Percentiles rank a stretch among this genome's conserved stretches.
These are phyloP conservation scores for Drosophila nikananu DNA, from an alignment of 1,140 invertebrate species.

Conservation along the genomic window DNA sequence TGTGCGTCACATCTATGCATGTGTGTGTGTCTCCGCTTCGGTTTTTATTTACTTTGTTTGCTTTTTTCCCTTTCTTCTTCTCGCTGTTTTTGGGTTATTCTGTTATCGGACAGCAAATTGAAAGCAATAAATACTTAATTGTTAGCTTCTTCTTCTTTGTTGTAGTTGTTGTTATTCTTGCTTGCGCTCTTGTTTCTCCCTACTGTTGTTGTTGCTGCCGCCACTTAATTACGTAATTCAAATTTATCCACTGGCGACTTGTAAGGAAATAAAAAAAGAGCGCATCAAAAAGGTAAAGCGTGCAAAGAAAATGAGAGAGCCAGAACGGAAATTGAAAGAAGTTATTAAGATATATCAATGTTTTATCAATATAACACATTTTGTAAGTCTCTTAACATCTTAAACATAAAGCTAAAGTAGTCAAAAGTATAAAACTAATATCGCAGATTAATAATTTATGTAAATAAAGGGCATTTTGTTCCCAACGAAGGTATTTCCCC, in stretches of 20 bases:
- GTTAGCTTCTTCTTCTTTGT: conserved; percentile 39
- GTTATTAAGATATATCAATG: neutral
- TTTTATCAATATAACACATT: neutral
- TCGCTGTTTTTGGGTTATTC: conserved; percentile 25
- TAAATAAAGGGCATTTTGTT: neutral
- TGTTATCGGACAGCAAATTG: conserved; percentile 74
- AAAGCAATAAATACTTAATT: conserved; percentile 82
- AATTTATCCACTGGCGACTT: conserved; percentile 60
- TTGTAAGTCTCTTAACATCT: neutral
- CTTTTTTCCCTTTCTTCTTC: conserved; percentile 25
- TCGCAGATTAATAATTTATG: neutral
- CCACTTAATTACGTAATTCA: conserved; percentile 75
- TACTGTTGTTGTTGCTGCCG: neutral
- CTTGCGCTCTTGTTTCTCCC: conserved; percentile 1
- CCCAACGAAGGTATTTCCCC: conserved; percentile 4
- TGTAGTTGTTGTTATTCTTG: conserved; percentile 5
- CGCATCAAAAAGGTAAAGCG: conserved; percentile 13
- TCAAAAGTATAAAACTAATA: neutral
- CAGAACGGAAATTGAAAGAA: neutral
- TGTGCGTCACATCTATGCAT: conserved; percentile 33
- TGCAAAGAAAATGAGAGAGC: conserved; percentile 13
- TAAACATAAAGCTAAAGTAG: neutral
- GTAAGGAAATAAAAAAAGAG: conserved; percentile 38
- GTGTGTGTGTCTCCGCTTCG: conserved; percentile 27
- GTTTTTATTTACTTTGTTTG: conserved; percentile 52